Evolutionary conservation across 2,888 invertebrate genomes (phyloP), one percentile per base, ranked within the genome.

Genomic region (Agrotis puta): DNA sequence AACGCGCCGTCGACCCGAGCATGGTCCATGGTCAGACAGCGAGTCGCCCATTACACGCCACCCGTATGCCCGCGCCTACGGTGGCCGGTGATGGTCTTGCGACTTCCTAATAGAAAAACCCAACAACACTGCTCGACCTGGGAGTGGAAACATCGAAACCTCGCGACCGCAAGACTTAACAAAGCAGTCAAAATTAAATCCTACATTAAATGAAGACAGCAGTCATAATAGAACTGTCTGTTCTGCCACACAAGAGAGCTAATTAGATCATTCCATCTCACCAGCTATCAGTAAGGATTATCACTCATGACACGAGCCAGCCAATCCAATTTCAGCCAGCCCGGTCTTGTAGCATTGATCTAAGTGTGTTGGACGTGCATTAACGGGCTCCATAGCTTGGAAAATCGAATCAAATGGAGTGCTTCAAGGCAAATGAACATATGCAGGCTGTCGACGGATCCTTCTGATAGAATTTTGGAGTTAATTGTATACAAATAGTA

Each of bases 381-480:
- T 77, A 70, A 54, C 63, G 20, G 48, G 61, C 43, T 63, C 33
- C 58, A 64, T 48, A 43, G 54, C 65, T 75, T 62, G 64, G 79
- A 75, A 71, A 82, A 83, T 83, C 43, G 61, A 61, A 79, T 83
- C 62, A 76, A 71, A 72, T 69, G 58, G 70, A 70, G 54, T 58
- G 63, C 66, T 54, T 33, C 24, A 54, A 63, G 56, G 47, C 45
- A 70, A 65, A 76, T 58, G 59, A 56, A 45, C 20, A 72, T 53
- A 53, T 48, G 48, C 48, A 56, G 45, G 24, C 13, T 27, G 47
- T 11, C 2, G 13, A 27, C n/a, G 57, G 51, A 74, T 53, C n/a
- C 63, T 64, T 47, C 24, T 20, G 16, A 24, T 50, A 61, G 18
- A 66, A 65, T 69, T 67, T 66, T 39, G 14, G 22, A 54, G 13